Percentiles rank a stretch among this genome's conserved stretches.
Conservation (phyloP, 1,140 invertebrate species). For the Hyles euphorbiae region DNA sequence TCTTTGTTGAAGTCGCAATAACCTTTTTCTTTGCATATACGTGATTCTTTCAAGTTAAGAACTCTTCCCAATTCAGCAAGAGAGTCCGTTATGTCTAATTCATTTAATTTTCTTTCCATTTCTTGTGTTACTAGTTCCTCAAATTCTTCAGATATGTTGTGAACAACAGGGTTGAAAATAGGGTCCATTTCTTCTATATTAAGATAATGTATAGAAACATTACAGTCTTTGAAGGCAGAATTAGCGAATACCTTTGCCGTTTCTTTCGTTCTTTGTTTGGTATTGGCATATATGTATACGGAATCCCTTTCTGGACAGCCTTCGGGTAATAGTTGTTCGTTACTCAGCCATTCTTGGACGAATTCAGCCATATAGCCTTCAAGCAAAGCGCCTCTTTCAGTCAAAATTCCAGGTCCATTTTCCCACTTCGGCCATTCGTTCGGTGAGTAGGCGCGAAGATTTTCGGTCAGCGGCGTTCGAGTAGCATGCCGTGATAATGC, state of each 20-base stretch:
- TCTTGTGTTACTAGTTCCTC: conserved; percentile 30
- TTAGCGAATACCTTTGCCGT: conserved; percentile 47
- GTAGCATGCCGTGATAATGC: no score
- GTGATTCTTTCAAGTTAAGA: conserved; percentile 42
- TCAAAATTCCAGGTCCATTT: background rate
- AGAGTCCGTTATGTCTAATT: conserved; percentile 31
- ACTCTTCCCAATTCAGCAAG: conserved; percentile 42
- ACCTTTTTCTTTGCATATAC: conserved; percentile 33
- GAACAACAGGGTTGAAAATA: conserved; percentile 46
- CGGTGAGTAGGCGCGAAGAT: conserved; percentile 2
- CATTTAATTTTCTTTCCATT: conserved; percentile 40
- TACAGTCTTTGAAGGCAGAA: conserved; percentile 44
- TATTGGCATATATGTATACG: conserved; percentile 49
- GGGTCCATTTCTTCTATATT: conserved; percentile 42
- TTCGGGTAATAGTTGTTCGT: conserved; percentile 29
- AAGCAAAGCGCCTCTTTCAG: conserved; percentile 6
- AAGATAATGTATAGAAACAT: conserved; percentile 32
- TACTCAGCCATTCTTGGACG: conserved; percentile 10
- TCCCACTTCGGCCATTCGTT: conserved; percentile 14
- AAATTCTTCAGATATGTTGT: conserved; percentile 32
- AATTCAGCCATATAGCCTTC: conserved; percentile 14
- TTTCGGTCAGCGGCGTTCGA: conserved; percentile 27
- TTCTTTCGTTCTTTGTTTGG: conserved; percentile 40
- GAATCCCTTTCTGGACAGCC: conserved; percentile 33
- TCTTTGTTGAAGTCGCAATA: conserved; percentile 40